Base-by-base conservation (phyloP, 1,140 invertebrate genomes). In the Listronotus bonariensis region DNA sequence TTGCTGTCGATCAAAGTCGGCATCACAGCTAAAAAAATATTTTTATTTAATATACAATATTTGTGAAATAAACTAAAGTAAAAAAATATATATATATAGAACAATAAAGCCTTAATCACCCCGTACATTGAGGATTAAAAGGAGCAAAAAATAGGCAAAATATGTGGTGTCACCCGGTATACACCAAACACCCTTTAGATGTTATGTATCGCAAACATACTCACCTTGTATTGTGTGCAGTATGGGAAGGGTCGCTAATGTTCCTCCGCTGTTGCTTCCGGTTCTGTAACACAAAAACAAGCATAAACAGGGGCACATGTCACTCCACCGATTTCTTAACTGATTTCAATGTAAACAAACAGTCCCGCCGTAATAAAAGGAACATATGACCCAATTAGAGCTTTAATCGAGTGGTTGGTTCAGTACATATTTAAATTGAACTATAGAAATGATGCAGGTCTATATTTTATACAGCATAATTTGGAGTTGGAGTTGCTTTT, bases 201-300 rank as follows among this genome's bases (percentile, higher is more conserved):
- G 36, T 36, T 5, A 52, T 26, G 6, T 32, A 12, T 10, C 6
- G 32, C n/a, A 15, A 15, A 5, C 10, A 3, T 4, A 72, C 74
- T 76, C 57, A 77, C 76, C 72, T 75, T 63, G 72, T 68, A 36
- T 71, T 77, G 34, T 71, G 15, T 15, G 36, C n/a, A n/a, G n/a
- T 74, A 48, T 75, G 75, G 12, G 75, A 72, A 0, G 77, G 77
- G 72, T 78, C 77, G 63, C 77, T 78, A 48, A 77, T 72, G 60
- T 78, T 78, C 36, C 76, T 63, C 36, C 74, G 70, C 56, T 77
- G 77, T 64, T 66, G 55, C 32, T 66, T 66, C 40, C 64, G 14
- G n/a, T 46, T 66, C 63, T 65, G 53, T 38, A 54, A 54, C 26
- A 59, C 38, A 65, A 36, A n/a, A 15, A 54, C n/a, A 66, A 8